Base-by-base conservation (phyloP, 1,140 invertebrate species). In the Caerostris extrusa region DNA sequence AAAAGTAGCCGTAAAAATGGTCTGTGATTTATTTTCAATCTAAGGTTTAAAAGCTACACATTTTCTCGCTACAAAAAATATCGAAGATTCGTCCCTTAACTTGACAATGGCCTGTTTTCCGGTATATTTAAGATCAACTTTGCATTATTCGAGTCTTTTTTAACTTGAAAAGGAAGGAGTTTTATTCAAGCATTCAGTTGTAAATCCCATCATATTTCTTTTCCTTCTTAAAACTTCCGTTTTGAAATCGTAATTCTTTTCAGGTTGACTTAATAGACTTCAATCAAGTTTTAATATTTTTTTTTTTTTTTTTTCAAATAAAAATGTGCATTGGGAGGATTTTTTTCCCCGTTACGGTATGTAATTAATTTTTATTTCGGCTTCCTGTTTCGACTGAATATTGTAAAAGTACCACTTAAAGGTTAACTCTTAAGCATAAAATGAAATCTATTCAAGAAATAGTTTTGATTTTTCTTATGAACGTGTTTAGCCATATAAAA, bases 171-270 rank as follows among this genome's bases (percentile, higher is more conserved):
- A 71, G 12, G 53, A 77, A 77, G 8, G 50, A 34, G 10, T 77
- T 77, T 53, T 34, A 77, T 77, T 77, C 7, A 77, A 50, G 71
- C 71, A 77, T 77, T 77, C 71, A 50, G 8, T 77, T 77, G 34
- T 53, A 77, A 77, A 77, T 77, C 71, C 34, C 71, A 50, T 77
- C 71, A 77, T 77, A 77, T 77, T 53, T 77, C 71, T 77, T 77
- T 50, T 77, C 10, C 50, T 77, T 53, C 4, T 50, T 34, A 34
- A 77, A 77, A 77, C 19, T 50, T 77, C 34, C 71, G 19, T 34
- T 77, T 77, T 53, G 34, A 10, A 12, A 77, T 53, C 71, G 71
- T 77, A 77, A 53, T 77, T 77, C 71, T 77, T 77, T 77, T 77
- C 19, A 77, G 71, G 50, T 77, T 77, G 71, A 77, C 19, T 77